Base-by-base conservation (phyloP, 2,888 invertebrate species). In the Dermolepida albohirtum region DNA sequence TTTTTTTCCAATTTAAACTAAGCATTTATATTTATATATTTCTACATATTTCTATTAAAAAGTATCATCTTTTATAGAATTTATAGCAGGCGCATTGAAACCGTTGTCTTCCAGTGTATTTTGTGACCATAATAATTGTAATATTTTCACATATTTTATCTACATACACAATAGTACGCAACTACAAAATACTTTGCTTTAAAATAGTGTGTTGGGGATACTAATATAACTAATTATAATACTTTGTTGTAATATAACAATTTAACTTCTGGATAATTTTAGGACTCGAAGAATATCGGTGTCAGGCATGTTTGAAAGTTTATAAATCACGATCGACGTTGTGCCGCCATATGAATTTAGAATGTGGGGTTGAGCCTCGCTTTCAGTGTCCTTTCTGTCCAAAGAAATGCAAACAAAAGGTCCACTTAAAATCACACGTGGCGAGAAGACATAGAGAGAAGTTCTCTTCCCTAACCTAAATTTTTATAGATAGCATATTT, bases 361-460 rank as follows among this genome's bases (percentile, higher is more conserved):
- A 75, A 52, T 76, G 76, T 66, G 73, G 74, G 29, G 71, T 70
- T 12, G 74, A 73, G 52, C 75, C 76, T 7, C 64, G 51, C 17
- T 75, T 72, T 68, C 17, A 44, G 17, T 75, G 75, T 54, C 66
- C 69, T 5, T 66, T 67, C 2, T 75, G 76, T 57, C 66, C 68
- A 27, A 63, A 64, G 14, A 66, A 67, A 51, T 64, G 64, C 44
- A 66, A 54, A 29, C 69, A 70, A 40, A 67, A 70, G 43, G 69
- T 68, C 10, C 68, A 68, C 44, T 34, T 69, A 11, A 64, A 67
- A 49, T 67, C 64, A 10, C 69, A 69, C 43, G 11, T 67, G 10
- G 39, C 54, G n/a, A 43, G 57, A 43, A 63, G 55, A 43, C 69
- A 69, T 49, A 52, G 14, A 14, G 44, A 39, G 29, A 14, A 12